A percentile compares a stretch with the other conserved stretches of the same genome.
Evolutionary conservation across 2,113 vertebrate genomes (phyloP).

Genomic region (Pteropus alecto): DNA sequence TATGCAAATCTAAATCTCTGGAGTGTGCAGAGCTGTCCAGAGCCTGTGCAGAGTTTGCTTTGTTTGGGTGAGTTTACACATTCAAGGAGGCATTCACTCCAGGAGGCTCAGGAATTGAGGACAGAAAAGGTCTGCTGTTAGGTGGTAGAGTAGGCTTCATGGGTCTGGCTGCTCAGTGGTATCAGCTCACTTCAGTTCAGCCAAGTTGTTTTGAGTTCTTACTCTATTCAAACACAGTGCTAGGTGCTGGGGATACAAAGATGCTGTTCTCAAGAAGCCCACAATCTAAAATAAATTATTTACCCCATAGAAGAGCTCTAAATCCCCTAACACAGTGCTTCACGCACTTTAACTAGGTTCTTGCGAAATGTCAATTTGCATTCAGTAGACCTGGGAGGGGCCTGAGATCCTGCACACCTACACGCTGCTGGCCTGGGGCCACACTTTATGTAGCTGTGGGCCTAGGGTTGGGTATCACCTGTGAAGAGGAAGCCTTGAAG

Average conservation of each 20-base stretch:
- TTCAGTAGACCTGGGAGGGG: neutral
- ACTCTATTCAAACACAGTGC: neutral
- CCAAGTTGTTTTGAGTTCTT: neutral
- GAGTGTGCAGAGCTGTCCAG: neutral
- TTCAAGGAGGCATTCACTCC: neutral
- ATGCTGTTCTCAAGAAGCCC: neutral
- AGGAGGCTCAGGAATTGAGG: neutral
- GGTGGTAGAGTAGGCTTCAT: no score
- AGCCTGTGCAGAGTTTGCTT: neutral
- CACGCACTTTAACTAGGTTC: neutral
- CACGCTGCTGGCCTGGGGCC: neutral
- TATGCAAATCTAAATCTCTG: neutral
- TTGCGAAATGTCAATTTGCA: neutral
- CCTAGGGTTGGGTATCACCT: neutral
- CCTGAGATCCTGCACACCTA: neutral
- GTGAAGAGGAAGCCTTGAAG: neutral
- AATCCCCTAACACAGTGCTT: neutral
- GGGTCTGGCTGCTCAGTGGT: neutral
- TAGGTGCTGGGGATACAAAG: neutral
- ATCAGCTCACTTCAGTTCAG: neutral
- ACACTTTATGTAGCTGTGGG: neutral
- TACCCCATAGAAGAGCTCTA: neutral
- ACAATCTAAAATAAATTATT: neutral
- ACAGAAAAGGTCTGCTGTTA: neutral
- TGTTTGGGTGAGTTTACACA: neutral